Evolutionary conservation across 2,797 vertebrate species (phyloP).

Genomic region (Coilia nasus): DNA sequence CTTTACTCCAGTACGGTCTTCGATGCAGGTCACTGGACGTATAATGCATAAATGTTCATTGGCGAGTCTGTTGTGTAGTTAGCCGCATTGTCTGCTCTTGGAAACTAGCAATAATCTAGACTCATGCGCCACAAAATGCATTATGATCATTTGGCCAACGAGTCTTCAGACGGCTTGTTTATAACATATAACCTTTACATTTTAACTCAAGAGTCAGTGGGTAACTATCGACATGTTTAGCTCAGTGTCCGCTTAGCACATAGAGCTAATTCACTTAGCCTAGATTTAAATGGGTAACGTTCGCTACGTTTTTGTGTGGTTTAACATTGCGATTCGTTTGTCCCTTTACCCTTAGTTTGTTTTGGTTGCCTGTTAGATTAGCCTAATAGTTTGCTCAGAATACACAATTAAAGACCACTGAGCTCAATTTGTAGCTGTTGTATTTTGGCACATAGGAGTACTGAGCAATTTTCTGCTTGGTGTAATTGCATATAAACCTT

Average conservation of each 20-base stretch:
- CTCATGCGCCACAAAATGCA: conserved; percentile 1
- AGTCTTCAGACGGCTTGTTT: neutral
- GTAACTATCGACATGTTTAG: neutral
- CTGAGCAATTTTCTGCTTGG: neutral
- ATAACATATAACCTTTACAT: neutral
- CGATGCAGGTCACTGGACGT: conserved; percentile 14
- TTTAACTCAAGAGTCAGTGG: neutral
- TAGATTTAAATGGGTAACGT: neutral
- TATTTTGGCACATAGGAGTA: neutral
- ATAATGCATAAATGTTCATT: neutral
- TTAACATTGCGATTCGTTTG: neutral
- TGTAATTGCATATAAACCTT: neutral
- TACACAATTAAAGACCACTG: neutral
- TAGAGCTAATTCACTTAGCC: neutral
- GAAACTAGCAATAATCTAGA: neutral
- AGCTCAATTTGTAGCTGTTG: neutral
- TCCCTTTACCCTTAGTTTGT: neutral
- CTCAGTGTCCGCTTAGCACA: neutral
- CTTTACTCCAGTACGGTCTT: neutral
- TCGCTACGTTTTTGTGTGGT: neutral
- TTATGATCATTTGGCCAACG: neutral
- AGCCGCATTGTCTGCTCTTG: neutral
- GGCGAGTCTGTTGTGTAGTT: neutral
- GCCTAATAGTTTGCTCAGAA: neutral
- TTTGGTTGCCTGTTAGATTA: neutral